Conservation (phyloP, 2,888 invertebrate genomes). For the Tenthredo livida region DNA sequence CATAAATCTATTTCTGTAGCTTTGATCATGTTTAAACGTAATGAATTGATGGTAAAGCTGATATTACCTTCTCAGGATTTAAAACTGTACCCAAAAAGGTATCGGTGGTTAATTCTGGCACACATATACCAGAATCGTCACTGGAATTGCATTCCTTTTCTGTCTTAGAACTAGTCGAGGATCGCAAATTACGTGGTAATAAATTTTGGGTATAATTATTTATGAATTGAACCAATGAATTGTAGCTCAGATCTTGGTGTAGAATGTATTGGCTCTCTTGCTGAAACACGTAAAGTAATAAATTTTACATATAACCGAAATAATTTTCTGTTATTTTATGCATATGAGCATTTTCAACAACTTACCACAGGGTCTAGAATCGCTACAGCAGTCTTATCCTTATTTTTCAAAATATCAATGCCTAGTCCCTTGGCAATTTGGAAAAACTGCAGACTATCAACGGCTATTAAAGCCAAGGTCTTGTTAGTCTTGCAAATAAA, state of each 20-base stretch:
- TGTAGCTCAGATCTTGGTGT: slow-evolving; percentile 76
- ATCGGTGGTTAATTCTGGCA: slow-evolving; percentile 84
- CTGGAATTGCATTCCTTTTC: slow-evolving; percentile 60
- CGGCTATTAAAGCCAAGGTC: slow-evolving; percentile 83
- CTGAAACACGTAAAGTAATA: slow-evolving; percentile 77
- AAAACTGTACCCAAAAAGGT: slow-evolving; percentile 84
- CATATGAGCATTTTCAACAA: slow-evolving; percentile 46
- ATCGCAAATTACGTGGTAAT: slow-evolving; percentile 76
- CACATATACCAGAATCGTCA: slow-evolving; percentile 75
- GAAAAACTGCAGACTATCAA: slow-evolving; percentile 87
- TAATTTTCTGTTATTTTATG: background rate
- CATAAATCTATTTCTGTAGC: background rate
- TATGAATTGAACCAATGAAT: slow-evolving; percentile 78
- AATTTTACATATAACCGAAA: background rate
- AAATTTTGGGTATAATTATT: slow-evolving; percentile 78
- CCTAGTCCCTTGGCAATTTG: slow-evolving; percentile 89
- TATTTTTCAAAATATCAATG: slow-evolving; percentile 82
- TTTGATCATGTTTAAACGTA: background rate
- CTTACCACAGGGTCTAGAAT: slow-evolving; percentile 87
- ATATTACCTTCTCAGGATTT: slow-evolving; percentile 81
- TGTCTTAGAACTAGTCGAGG: slow-evolving; percentile 61
- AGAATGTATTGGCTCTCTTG: slow-evolving; percentile 86
- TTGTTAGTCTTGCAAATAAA: slow-evolving; percentile 79
- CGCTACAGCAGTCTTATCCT: slow-evolving; percentile 84
- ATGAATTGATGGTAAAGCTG: background rate